These are phyloP conservation scores for Margaritifera margaritifera DNA, from an alignment of 2,888 invertebrate genomes.

Conservation along the genomic window DNA sequence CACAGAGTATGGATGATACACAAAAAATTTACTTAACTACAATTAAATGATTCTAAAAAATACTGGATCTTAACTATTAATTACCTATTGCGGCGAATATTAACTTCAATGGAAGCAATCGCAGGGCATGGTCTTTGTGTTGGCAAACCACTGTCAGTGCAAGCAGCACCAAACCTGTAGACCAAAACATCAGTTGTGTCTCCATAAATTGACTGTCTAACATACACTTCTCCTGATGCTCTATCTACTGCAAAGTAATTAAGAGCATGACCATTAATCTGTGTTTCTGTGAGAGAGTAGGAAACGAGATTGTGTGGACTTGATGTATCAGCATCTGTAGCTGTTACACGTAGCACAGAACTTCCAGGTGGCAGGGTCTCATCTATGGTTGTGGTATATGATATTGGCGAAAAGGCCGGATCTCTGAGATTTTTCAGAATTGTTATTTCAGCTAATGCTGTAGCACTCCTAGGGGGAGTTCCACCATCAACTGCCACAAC, in stretches of 20 bases:
- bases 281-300: slow-evolving; percentile 25
- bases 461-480: slow-evolving; percentile 50
- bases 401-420: slow-evolving; percentile 39
- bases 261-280: slow-evolving; percentile 20
- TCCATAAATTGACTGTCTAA: slow-evolving; percentile 50
- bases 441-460: slow-evolving; percentile 46
- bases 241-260: slow-evolving; percentile 49
- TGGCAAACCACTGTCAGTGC: slow-evolving; percentile 43
- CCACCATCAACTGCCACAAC: slow-evolving; percentile 64
- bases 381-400: slow-evolving; percentile 41
- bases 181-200: slow-evolving; percentile 31
- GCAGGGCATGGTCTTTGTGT: slow-evolving; percentile 11
- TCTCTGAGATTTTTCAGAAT: slow-evolving; percentile 48
- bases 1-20: too few relatives aligned
- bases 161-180: slow-evolving; percentile 36
- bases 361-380: slow-evolving; percentile 45
- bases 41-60: slow-evolving; percentile 26
- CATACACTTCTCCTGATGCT: slow-evolving; percentile 46
- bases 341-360: slow-evolving; percentile 38
- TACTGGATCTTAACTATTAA: neutral
- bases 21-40: slow-evolving; percentile 13
- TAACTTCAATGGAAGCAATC: slow-evolving; percentile 37
- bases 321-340: slow-evolving; percentile 45
- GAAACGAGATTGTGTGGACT: slow-evolving; percentile 33
- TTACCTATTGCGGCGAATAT: slow-evolving; percentile 43